Evolutionary conservation across 2,113 vertebrate genomes (phyloP).

Genomic region (Eurystomus gularis): DNA sequence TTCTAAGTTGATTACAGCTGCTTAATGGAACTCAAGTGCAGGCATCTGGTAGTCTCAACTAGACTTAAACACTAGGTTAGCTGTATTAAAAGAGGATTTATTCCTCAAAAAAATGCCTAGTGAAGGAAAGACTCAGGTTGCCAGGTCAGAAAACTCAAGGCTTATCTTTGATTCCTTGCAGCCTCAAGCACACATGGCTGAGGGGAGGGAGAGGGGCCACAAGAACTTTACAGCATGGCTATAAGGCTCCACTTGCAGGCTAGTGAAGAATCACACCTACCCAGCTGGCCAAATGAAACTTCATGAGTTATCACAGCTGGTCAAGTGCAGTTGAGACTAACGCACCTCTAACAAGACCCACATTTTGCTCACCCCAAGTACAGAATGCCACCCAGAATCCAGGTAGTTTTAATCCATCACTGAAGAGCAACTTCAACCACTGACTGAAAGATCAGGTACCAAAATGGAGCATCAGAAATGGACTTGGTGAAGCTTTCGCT

Average conservation of each 20-base stretch:
- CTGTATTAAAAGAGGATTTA: neutral
- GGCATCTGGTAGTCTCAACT: neutral
- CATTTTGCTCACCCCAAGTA: neutral
- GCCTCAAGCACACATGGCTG: neutral
- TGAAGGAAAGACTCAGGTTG: neutral
- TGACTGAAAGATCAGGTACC: neutral
- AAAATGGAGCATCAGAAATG: neutral
- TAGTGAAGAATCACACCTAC: neutral
- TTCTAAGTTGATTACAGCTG: neutral
- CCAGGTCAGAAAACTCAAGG: neutral
- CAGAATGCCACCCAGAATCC: neutral
- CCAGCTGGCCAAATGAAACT: neutral
- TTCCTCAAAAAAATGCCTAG: neutral
- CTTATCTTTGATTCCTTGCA: neutral
- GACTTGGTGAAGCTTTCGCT: neutral
- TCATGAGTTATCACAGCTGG: too few relatives aligned
- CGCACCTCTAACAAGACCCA: neutral
- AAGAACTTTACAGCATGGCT: neutral
- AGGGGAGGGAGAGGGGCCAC: neutral
- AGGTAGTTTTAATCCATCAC: neutral
- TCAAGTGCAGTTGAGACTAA: neutral
- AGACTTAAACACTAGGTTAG: neutral
- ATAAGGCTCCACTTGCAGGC: neutral
- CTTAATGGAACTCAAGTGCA: neutral
- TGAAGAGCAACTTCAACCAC: neutral